Evolutionary conservation across 37 sponge, comb jelly and placozoan genomes (phyloP), one percentile per base, ranked within the genome.

Genomic region (Lycopodina hypogea): DNA sequence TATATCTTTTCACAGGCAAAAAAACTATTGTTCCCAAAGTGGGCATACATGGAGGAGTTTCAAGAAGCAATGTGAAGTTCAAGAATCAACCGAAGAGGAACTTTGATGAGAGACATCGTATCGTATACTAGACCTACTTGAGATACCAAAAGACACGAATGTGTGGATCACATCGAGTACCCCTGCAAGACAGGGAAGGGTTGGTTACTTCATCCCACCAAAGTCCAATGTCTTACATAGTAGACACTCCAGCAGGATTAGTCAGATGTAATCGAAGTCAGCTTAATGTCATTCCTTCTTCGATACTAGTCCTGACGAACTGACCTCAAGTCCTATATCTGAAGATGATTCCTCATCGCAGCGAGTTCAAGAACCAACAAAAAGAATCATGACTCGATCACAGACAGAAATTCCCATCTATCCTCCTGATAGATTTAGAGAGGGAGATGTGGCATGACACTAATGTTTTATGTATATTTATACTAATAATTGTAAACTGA

Each of bases 51-150:
- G 60, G 38, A 71, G 35, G 12, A 42, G 17, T 85, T 85, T 29
- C 3, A 22, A 24, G 64, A 30, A 29, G 9, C 1, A 72, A 85
- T 41, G 29, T 9, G 0, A 0, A 48, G 23, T 73, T 72, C 68
- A 78, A 85, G 37, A 22, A 50, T 4, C 11, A 39, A 41, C 77
- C 69, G 52, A 87, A 87, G 41, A 0, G 21, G n/a, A 45, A 78
- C 19, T 87, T 72, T 42, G 87, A 75, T 26, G 21, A 2, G 18
- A 15, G 78, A 30, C 83, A 87, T 77, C 72, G 23, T 83, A 81
- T 53, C 38, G 83, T 15, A 52, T 35, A 19, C 21, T 17, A 15
- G 17, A 40, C 6, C 33, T 53, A 28, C 41, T 63, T 3, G 30
- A 24, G 22, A 42, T 87, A 1, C 56, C 71, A 0, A 56, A 69